phyloP scores from a whole-genome alignment of 2,113 vertebrate species.

The Perca flavescens region DNA sequence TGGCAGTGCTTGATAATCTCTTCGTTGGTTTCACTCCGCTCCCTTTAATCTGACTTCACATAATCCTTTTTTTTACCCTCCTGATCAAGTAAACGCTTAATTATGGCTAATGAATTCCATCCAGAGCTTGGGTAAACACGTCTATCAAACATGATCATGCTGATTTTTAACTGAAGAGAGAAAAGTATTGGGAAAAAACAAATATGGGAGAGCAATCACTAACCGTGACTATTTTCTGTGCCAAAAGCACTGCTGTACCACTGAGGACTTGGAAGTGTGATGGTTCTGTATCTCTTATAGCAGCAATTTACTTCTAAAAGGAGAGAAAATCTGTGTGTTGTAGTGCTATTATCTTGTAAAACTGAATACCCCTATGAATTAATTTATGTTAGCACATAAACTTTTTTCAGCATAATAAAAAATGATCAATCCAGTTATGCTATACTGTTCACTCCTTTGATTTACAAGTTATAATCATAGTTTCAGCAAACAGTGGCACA shows the following conservation, averaged over 20 bases:
- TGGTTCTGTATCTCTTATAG: constrained; percentile 31
- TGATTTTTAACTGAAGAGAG: constrained; percentile 71
- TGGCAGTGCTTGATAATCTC: constrained; percentile 84
- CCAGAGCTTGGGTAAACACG: constrained; percentile 83
- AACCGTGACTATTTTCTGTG: constrained; percentile 50
- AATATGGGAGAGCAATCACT: constrained; percentile 55
- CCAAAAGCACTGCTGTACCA: constrained; percentile 53
- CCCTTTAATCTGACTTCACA: constrained; percentile 85
- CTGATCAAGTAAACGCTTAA: constrained; percentile 87
- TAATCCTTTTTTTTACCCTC: constrained; percentile 79
- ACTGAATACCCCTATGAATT: constrained; percentile 30
- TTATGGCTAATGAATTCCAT: constrained; percentile 84
- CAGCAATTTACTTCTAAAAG: constrained; percentile 47
- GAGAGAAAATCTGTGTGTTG: constrained; percentile 3
- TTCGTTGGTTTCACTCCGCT: constrained; percentile 78
- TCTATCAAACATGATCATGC: constrained; percentile 79
- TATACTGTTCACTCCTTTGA: constrained; percentile 4
- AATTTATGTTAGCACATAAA: constrained; percentile 26
- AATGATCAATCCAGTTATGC: not conserved
- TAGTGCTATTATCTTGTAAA: constrained; percentile 33
- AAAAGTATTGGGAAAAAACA: constrained; percentile 31
- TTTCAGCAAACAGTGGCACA: not conserved
- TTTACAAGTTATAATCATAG: not conserved
- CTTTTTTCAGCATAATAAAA: not conserved
- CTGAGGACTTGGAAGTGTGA: constrained; percentile 47